Base-by-base conservation (phyloP, 2,888 invertebrate genomes). In the Protodeltote pygarga region DNA sequence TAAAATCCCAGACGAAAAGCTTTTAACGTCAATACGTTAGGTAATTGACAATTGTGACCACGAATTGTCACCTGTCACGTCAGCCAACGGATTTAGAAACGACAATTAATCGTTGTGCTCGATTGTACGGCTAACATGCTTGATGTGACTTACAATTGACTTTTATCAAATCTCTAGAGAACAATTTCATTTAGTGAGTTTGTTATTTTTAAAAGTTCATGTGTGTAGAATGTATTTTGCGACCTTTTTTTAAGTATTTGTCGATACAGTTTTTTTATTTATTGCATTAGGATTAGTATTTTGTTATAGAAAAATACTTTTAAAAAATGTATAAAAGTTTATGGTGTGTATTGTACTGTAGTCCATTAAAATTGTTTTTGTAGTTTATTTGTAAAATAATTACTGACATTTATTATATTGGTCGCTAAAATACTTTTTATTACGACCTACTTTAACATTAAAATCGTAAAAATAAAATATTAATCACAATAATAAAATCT, bases 51-150 rank as follows among this genome's bases (percentile, higher is more conserved):
- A 25, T 51, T 57, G 53, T 41, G 65, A 63, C 65, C 58, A 55
- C 53, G 50, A 50, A 58, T 57, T 64, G 66, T 74, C 75, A 65
- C 55, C 34, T 77, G 72, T 69, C 76, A 60, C 42, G 61, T 60
- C 34, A 25, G 17, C 27, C 33, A 34, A 35, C 42, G 52, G 62
- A 65, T 74, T 68, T 53, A 41, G 58, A 29, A 45, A 27, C 11
- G 68, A 55, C 67, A 70, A 69, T 73, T 72, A 68, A 73, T 63
- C 61, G 48, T 28, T 54, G 49, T 54, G 33, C 55, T 31, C 55
- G 59, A 68, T 50, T 70, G 67, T 63, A 65, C 65, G 24, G 13
- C 29, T 40, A 35, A 45, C 37, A 34, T 53, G 27, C 46, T 60
- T 48, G 46, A 68, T 68, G 51, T 53, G 48, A 65, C 45, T 54